Conservation (phyloP, 2,113 vertebrate genomes). For the Pterophyllum scalare region DNA sequence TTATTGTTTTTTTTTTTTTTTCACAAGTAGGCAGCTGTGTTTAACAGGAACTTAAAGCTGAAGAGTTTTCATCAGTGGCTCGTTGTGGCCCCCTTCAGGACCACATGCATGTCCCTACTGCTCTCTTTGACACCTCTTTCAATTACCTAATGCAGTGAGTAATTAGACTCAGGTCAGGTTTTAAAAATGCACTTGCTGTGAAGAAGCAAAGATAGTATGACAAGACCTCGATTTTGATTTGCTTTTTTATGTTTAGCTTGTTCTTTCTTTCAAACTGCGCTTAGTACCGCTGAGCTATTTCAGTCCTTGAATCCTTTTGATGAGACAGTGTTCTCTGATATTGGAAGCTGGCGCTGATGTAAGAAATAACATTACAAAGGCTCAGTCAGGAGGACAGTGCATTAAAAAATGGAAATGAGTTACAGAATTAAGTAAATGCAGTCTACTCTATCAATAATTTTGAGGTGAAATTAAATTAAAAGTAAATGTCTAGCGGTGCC, state of each 20-base stretch:
- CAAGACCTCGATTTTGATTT: background rate
- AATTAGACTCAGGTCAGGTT: background rate
- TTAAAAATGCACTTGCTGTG: background rate
- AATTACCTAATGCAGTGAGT: background rate
- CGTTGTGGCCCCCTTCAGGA: constrained; percentile 75
- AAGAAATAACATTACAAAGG: constrained; percentile 61
- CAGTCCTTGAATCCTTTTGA: constrained; percentile 47
- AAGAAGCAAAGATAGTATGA: background rate
- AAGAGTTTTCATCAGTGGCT: constrained; percentile 63
- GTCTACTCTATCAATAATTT: constrained; percentile 62
- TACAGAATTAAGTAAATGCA: constrained; percentile 62
- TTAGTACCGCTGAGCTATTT: constrained; percentile 46
- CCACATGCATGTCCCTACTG: constrained; percentile 51
- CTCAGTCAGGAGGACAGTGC: constrained; percentile 47
- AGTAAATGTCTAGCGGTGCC: constrained; percentile 54
- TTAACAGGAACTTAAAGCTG: constrained; percentile 38
- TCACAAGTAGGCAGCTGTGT: constrained; percentile 33
- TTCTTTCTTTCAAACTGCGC: constrained; percentile 28
- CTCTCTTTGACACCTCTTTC: background rate
- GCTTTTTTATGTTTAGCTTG: constrained; percentile 3
- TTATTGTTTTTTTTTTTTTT: constrained; percentile 25
- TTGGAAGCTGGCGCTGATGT: constrained; percentile 50
- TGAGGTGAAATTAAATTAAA: constrained; percentile 56
- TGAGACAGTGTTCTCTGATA: constrained; percentile 58
- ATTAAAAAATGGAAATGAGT: constrained; percentile 73